Evolutionary conservation across 2,888 invertebrate species (phyloP).

Genomic region (Heteromurus nitidus): DNA sequence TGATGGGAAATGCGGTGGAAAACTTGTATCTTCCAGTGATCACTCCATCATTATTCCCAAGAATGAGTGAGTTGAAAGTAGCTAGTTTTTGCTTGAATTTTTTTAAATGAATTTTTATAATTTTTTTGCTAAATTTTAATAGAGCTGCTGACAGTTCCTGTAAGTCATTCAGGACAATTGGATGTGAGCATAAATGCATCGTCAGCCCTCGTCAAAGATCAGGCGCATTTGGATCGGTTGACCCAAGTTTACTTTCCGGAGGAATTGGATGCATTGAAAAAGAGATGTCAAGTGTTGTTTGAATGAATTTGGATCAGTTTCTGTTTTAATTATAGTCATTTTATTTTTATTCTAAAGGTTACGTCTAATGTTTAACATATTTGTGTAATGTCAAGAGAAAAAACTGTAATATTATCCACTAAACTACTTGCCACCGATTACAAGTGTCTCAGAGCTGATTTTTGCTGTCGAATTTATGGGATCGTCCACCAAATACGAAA

Average conservation of each 20-base stretch:
- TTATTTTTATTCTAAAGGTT: too few species aligned
- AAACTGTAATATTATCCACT: too few species aligned
- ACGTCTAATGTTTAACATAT: too few species aligned
- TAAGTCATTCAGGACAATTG: constrained; percentile 34
- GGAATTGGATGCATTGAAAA: constrained; percentile 19
- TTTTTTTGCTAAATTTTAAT: neutral
- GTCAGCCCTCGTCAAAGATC: constrained; percentile 6
- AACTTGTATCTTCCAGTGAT: constrained; percentile 25
- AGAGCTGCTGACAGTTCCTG: constrained; percentile 29
- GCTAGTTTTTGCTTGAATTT: neutral
- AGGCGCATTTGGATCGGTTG: constrained; percentile 20
- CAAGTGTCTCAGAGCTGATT: too few species aligned
- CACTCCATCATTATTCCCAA: neutral
- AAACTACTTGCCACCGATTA: too few species aligned
- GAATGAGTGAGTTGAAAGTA: neutral
- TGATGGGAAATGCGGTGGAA: constrained; percentile 17
- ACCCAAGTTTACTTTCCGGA: constrained; percentile 6
- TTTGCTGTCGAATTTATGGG: too few species aligned
- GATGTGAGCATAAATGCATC: constrained; percentile 33
- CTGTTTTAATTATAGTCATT: too few species aligned
- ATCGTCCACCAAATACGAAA: constrained; percentile 41
- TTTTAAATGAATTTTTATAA: neutral
- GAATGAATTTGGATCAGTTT: neutral
- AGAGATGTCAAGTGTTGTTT: constrained; percentile 1
- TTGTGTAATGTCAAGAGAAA: too few species aligned